phyloP scores from a whole-genome alignment of 2,797 vertebrate genomes.

The Sebastes melanostomus region DNA sequence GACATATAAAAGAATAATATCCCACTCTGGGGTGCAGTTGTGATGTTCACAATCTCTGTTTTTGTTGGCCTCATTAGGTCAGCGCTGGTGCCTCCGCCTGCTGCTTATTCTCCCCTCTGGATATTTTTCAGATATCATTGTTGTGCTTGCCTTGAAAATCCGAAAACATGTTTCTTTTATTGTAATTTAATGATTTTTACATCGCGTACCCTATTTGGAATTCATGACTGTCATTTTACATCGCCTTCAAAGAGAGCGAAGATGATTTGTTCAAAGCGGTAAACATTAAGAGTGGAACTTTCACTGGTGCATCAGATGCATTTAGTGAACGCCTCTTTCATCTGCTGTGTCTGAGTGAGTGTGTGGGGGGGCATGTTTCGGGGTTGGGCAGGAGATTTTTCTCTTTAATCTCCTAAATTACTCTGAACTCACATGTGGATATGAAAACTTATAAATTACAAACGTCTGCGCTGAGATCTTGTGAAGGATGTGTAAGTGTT shows the following conservation, averaged over 20 bases:
- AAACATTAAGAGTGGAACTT: slow-evolving; percentile 43
- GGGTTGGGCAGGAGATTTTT: slow-evolving; percentile 34
- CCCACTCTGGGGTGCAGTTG: background rate
- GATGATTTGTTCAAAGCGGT: slow-evolving; percentile 57
- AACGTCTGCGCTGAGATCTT: slow-evolving; percentile 23
- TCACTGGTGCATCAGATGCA: slow-evolving; percentile 34
- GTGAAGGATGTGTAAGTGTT: slow-evolving; percentile 35
- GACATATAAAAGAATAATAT: slow-evolving; percentile 9
- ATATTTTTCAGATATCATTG: slow-evolving; percentile 57
- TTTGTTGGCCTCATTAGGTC: slow-evolving; percentile 66
- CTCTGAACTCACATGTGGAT: slow-evolving; percentile 60
- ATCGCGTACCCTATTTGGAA: slow-evolving; percentile 36
- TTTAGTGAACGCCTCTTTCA: slow-evolving; percentile 66
- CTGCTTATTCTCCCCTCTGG: slow-evolving; percentile 47
- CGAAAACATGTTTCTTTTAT: slow-evolving; percentile 55
- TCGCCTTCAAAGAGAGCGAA: slow-evolving; percentile 43
- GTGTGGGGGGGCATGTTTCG: slow-evolving; percentile 14
- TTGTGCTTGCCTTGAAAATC: slow-evolving; percentile 37
- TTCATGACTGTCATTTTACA: slow-evolving; percentile 47
- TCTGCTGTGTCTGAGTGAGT: slow-evolving; percentile 41
- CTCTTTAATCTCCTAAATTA: slow-evolving; percentile 74
- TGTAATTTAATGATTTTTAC: slow-evolving; percentile 60
- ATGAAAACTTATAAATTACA: slow-evolving; percentile 45
- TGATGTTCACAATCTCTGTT: slow-evolving; percentile 12
- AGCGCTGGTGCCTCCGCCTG: slow-evolving; percentile 13